These are phyloP conservation scores for Delphinus delphis DNA, from an alignment of 2,113 vertebrate species.

Conservation along the genomic window DNA sequence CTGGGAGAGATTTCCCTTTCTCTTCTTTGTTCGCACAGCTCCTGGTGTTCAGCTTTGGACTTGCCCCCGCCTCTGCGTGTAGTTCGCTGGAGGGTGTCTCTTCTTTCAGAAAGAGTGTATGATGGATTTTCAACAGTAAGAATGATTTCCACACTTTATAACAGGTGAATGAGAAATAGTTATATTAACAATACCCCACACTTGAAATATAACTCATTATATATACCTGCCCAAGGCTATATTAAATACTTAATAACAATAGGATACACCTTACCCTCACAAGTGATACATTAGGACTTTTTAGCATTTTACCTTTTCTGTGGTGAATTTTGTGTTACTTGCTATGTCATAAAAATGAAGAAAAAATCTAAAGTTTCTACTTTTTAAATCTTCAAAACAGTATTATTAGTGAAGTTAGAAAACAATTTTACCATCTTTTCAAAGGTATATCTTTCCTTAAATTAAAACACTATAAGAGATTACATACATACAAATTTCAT, in stretches of 20 bases:
- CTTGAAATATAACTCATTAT: slow-evolving; percentile 61
- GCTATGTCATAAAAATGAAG: neutral
- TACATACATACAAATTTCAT: neutral
- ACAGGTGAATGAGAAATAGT: slow-evolving; percentile 38
- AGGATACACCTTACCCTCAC: neutral
- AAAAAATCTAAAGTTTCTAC: neutral
- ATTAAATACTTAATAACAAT: slow-evolving; percentile 73
- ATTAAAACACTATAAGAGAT: neutral
- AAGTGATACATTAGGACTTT: slow-evolving; percentile 64
- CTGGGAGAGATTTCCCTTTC: no score
- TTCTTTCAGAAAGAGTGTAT: no score
- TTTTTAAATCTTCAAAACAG: slow-evolving; percentile 19
- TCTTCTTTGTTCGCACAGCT: no score
- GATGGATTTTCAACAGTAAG: slow-evolving; percentile 9
- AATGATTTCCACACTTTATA: slow-evolving; percentile 15
- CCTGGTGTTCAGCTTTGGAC: no score
- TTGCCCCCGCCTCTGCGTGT: no score
- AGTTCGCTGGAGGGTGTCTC: no score
- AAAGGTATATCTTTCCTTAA: neutral
- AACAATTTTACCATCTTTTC: neutral
- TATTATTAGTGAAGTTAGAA: neutral
- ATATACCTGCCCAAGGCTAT: slow-evolving; percentile 50
- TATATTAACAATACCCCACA: neutral
- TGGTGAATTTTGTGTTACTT: slow-evolving; percentile 25
- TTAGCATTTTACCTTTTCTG: slow-evolving; percentile 28